A percentile compares a stretch with the other conserved stretches of the same genome.
These are phyloP conservation scores for Microcebus murinus DNA, from an alignment of 2,113 vertebrate species.

Conservation along the genomic window DNA sequence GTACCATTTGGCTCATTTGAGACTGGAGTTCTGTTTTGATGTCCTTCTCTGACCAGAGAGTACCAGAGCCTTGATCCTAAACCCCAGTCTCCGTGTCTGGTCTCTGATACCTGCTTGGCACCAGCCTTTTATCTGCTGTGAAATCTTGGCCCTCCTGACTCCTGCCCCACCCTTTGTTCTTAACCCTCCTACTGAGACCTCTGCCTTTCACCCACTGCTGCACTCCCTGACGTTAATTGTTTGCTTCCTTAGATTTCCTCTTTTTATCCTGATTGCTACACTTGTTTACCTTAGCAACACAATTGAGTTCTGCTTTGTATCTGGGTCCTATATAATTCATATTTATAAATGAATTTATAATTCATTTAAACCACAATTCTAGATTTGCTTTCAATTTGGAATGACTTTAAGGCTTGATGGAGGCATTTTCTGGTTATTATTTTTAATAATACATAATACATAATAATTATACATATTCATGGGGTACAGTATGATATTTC, in stretches of 20 bases:
- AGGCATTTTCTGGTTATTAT: background rate
- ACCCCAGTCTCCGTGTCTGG: background rate
- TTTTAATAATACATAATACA: background rate
- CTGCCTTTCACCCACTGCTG: background rate
- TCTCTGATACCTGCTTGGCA: background rate
- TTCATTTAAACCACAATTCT: background rate
- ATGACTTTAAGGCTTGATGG: background rate
- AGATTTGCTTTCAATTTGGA: background rate
- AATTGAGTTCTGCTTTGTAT: background rate
- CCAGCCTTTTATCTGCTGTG: background rate
- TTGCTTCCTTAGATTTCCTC: background rate
- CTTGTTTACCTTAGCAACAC: background rate
- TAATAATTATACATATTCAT: background rate
- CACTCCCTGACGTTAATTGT: background rate
- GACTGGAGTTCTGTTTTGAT: background rate
- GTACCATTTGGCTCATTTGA: background rate
- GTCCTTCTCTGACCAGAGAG: background rate
- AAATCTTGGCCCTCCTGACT: background rate
- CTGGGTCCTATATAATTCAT: background rate
- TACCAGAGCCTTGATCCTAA: background rate
- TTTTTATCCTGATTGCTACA: background rate
- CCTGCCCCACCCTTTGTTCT: background rate
- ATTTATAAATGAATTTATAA: background rate
- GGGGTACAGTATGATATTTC: background rate
- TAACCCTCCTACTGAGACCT: background rate